phyloP scores from a whole-genome alignment of 2,797 vertebrate species.

The Cyprinodon diabolis region DNA sequence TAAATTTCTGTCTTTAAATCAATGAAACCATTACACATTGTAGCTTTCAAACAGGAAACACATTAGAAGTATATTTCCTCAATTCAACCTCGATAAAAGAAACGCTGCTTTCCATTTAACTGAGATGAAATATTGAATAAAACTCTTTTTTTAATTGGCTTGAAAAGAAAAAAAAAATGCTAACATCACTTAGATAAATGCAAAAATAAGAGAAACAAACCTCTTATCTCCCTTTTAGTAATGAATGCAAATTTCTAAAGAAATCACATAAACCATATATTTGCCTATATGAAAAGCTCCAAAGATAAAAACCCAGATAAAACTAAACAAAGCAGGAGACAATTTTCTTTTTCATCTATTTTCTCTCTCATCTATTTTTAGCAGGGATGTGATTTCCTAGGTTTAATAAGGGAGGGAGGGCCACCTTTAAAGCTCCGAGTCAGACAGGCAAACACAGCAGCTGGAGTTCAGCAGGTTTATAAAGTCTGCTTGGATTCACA shows the following conservation, averaged over 20 bases:
- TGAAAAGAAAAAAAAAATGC: too few relatives aligned
- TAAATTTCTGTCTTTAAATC: too few relatives aligned
- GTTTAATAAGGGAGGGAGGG: slow-evolving; percentile 10
- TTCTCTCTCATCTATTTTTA: background rate
- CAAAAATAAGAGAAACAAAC: background rate
- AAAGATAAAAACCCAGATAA: slow-evolving; percentile 18
- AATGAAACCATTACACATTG: too few relatives aligned
- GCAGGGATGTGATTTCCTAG: background rate
- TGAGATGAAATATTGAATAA: background rate
- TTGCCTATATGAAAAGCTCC: slow-evolving; percentile 27
- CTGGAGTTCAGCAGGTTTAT: background rate
- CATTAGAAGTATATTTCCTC: background rate
- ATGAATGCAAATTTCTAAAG: slow-evolving; percentile 11
- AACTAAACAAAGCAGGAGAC: background rate
- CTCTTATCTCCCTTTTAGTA: too few relatives aligned
- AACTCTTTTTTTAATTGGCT: background rate
- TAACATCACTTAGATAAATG: too few relatives aligned
- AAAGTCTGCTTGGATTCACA: background rate
- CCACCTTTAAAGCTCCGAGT: slow-evolving; percentile 36
- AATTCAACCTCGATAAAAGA: slow-evolving; percentile 2
- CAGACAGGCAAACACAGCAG: slow-evolving; percentile 8
- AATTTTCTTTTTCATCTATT: background rate
- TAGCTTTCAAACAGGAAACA: background rate
- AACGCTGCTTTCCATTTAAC: slow-evolving; percentile 7
- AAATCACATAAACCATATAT: slow-evolving; percentile 6